phyloP scores from a whole-genome alignment of 2,888 invertebrate genomes.

The Epinotia bilunana region DNA sequence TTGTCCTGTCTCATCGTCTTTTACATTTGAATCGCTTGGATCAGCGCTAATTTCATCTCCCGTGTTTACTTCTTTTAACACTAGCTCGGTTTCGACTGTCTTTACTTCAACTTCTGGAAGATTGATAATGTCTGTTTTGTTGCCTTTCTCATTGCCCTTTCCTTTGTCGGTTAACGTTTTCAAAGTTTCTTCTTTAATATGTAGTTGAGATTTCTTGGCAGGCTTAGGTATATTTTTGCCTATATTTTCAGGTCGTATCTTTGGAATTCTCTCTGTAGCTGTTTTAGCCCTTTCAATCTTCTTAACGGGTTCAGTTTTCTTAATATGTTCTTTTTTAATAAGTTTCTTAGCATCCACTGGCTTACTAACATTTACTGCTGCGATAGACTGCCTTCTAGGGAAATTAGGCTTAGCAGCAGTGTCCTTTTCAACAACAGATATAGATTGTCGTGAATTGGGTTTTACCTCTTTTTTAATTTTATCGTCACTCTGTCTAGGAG shows the following conservation, averaged over 20 bases:
- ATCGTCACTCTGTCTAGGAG: constrained; percentile 18
- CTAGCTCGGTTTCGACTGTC: background rate
- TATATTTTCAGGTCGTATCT: constrained; percentile 35
- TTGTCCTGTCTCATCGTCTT: background rate
- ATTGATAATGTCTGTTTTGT: constrained; percentile 10
- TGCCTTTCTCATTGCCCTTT: constrained; percentile 9
- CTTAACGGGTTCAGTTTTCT: constrained; percentile 36
- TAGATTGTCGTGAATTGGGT: constrained; percentile 25
- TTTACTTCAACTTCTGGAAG: background rate
- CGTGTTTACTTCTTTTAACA: background rate
- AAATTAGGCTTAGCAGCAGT: constrained; percentile 3
- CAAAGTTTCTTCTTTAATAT: constrained; percentile 8
- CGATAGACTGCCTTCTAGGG: constrained; percentile 30
- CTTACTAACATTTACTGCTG: constrained; percentile 26
- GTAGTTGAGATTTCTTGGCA: background rate
- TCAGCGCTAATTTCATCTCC: background rate
- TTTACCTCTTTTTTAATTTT: constrained; percentile 31
- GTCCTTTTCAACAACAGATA: constrained; percentile 36
- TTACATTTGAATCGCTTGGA: background rate
- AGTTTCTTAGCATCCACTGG: constrained; percentile 20
- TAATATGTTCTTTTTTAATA: constrained; percentile 22
- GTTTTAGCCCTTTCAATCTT: constrained; percentile 29
- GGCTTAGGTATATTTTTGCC: constrained; percentile 22
- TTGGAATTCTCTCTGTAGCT: constrained; percentile 8
- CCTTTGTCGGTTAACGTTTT: constrained; percentile 15